Evolutionary conservation across 2,797 vertebrate genomes (phyloP).

Genomic region (Muscicapa comitata): DNA sequence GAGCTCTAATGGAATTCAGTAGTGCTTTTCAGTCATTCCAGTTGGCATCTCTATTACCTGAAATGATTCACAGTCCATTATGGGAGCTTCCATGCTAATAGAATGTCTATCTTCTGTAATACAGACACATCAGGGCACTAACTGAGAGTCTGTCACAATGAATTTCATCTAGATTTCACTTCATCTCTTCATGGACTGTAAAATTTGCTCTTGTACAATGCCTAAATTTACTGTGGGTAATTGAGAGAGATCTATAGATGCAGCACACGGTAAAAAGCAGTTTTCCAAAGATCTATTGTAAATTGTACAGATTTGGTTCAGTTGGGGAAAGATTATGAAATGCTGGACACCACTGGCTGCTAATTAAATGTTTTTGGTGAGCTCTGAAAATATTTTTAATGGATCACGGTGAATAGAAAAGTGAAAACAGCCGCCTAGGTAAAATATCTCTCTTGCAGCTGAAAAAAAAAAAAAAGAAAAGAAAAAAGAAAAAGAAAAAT

Average conservation of each 20-base stretch:
- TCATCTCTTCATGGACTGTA: slow-evolving; percentile 85
- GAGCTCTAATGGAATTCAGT: slow-evolving; percentile 89
- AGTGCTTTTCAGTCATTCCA: slow-evolving; percentile 83
- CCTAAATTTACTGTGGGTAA: slow-evolving; percentile 84
- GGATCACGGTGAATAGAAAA: slow-evolving; percentile 4
- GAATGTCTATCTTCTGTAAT: slow-evolving; percentile 93
- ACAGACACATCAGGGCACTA: slow-evolving; percentile 89
- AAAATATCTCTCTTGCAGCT: slow-evolving; percentile 46
- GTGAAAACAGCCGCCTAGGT: slow-evolving; percentile 24
- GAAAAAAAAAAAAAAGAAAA: not conserved
- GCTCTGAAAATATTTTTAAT: slow-evolving; percentile 54
- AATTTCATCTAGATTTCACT: slow-evolving; percentile 86
- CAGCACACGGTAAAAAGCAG: slow-evolving; percentile 62
- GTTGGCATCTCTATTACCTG: slow-evolving; percentile 92
- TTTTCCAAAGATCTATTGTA: slow-evolving; percentile 76
- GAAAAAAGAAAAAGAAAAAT: slow-evolving; percentile 8
- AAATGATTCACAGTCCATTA: slow-evolving; percentile 93
- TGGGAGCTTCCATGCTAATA: slow-evolving; percentile 85
- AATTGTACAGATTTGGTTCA: slow-evolving; percentile 71
- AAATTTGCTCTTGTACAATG: slow-evolving; percentile 83
- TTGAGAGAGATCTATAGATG: slow-evolving; percentile 83
- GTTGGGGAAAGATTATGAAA: slow-evolving; percentile 57
- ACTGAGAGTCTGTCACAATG: slow-evolving; percentile 85
- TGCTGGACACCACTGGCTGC: slow-evolving; percentile 41
- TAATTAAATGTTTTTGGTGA: slow-evolving; percentile 70